Evolutionary conservation across 2,888 invertebrate genomes (phyloP).

Genomic region (Adineta ricciae): DNA sequence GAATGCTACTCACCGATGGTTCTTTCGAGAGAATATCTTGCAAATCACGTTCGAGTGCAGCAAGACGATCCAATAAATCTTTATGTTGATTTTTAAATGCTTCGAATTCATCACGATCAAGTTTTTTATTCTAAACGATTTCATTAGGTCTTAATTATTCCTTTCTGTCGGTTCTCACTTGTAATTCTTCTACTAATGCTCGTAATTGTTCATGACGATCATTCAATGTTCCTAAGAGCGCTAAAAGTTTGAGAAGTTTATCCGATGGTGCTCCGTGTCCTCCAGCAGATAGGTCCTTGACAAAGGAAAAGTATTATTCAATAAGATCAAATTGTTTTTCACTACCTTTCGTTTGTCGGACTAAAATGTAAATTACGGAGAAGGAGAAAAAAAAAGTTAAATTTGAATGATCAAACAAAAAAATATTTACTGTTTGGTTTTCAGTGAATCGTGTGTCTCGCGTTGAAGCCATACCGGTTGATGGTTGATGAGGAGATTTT

Average conservation of each 20-base stretch:
- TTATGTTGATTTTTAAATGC: background rate
- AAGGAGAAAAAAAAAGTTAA: no score
- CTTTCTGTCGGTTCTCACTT: background rate
- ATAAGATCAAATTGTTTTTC: no score
- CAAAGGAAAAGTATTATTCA: background rate
- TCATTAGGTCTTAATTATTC: background rate
- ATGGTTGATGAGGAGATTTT: background rate
- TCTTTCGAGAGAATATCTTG: background rate
- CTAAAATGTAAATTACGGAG: no score
- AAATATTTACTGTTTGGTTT: background rate
- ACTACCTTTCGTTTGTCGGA: no score
- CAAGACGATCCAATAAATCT: background rate
- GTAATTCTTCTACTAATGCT: slow-evolving; percentile 26
- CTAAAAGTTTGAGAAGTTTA: slow-evolving; percentile 21
- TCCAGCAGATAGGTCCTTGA: background rate
- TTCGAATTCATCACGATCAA: slow-evolving; percentile 20
- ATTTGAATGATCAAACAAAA: background rate
- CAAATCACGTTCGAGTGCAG: background rate
- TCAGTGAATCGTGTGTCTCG: background rate
- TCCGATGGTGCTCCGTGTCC: background rate
- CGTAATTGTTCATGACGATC: slow-evolving; percentile 30
- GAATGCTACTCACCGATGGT: background rate
- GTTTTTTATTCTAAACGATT: background rate
- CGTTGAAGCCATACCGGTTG: background rate
- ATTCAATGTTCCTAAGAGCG: slow-evolving; percentile 30